Base-by-base conservation (phyloP, 1,140 invertebrate species). In the Drosophila parabipectinata region DNA sequence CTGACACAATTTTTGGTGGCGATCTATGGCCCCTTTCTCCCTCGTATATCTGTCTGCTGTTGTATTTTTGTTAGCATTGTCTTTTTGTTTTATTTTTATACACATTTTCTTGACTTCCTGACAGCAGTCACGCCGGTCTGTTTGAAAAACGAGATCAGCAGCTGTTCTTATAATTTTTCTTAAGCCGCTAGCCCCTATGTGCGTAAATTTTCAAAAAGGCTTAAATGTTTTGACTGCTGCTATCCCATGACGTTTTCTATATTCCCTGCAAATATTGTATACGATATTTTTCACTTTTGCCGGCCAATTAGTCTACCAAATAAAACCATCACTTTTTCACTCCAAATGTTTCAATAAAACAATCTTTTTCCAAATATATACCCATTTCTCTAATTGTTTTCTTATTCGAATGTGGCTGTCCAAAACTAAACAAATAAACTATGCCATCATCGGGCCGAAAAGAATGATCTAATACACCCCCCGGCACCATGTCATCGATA, bases 41-140 rank as follows among this genome's bases (percentile, higher is more conserved):
- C 47, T 57, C 50, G 24, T n/a, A 37, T 9, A 21, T 45, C 59
- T 32, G 41, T 39, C 37, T 30, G 24, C 45, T 60, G 28, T 63
- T 77, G 78, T 77, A 54, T 68, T 48, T 45, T 34, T 58, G 44
- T 50, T 58, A 15, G 60, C 77, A 59, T 66, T 64, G 72, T 57
- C 54, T 60, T 61, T 79, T 56, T 64, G 68, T 84, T 84, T 84
- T 84, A 77, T 84, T 84, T 84, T 84, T 85, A 77, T 72, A 83
- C 64, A 67, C 64, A 74, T 50, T 58, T 78, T 51, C 37, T 68
- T 73, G 72, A 71, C 81, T 84, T 72, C 66, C 58, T 79, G 69
- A 72, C 68, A 72, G 34, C 44, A 58, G 12, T 18, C 41, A 9
- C 41, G 24, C 37, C 53, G 50, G 52, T 60, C 51, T 68, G 71